Evolutionary conservation across 2,113 vertebrate genomes (phyloP), one percentile per base, ranked within the genome.

Genomic region (Acrocephalus kingi): DNA sequence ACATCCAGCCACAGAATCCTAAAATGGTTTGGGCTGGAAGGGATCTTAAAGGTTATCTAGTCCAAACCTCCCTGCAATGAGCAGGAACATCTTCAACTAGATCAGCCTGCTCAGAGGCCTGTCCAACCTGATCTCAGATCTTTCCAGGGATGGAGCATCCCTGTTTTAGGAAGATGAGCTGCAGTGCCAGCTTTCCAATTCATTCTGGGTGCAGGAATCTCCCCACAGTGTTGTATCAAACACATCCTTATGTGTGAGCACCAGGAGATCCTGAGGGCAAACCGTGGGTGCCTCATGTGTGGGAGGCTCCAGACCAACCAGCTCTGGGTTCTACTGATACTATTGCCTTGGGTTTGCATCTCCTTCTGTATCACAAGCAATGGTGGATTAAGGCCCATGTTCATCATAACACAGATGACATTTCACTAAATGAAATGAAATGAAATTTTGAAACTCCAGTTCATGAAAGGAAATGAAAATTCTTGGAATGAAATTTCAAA

Each of bases 191-290:
- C 25, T 41, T 87, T 87, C 56, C 56, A 14, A 17, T 46, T 93
- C 2, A 0, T 33, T 11, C 12, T 0, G 3, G 23, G 8, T 19
- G 27, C 56, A 54, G 16, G 2, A 7, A 20, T 52, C 24, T 79
- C 43, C 76, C 13, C 4, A 0, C 0, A 0, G 22, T 17, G 24
- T 9, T 7, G 21, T 48, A 41, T 68, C 33, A 62, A 66, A 43
- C 25, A n/a, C 43, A 58, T 46, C 22, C 43, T 45, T 58, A 31
- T 48, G 61, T 49, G 18, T 39, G 39, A 75, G 24, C 6, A 15
- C 37, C 22, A 10, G 39, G 33, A 75, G 52, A 79, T 33, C 21
- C 48, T 27, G 41, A 82, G n/a, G 45, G 31, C 35, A 93, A 89
- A 73, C 10, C 43, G 31, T 3, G 2, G 6, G 11, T 83, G 22